Conservation (phyloP, 2,888 invertebrate genomes). For the Mamestra brassicae region DNA sequence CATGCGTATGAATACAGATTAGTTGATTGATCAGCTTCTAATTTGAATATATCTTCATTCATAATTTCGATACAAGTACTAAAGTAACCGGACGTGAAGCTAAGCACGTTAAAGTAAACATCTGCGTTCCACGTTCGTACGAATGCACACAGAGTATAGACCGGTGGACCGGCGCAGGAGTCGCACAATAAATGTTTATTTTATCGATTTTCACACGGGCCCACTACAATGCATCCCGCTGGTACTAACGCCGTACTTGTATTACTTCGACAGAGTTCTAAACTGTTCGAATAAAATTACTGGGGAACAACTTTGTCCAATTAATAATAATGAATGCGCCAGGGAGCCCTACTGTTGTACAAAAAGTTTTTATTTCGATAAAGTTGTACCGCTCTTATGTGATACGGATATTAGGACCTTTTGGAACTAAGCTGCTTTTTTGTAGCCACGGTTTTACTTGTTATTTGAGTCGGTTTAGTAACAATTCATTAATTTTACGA, state of each 20-base stretch:
- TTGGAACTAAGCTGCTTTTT: constrained; percentile 71
- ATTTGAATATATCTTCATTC: constrained; percentile 47
- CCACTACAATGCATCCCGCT: constrained; percentile 80
- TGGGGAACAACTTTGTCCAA: constrained; percentile 85
- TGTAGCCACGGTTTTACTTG: constrained; percentile 77
- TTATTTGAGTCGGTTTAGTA: constrained; percentile 80
- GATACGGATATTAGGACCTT: constrained; percentile 79
- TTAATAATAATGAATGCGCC: constrained; percentile 87
- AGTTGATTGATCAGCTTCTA: constrained; percentile 33
- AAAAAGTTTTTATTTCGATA: constrained; percentile 84
- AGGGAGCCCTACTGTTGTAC: constrained; percentile 81
- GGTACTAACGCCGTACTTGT: constrained; percentile 69
- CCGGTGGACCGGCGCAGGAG: constrained; percentile 64
- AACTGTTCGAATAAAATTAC: constrained; percentile 81
- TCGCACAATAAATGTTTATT: constrained; percentile 87
- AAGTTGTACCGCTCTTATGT: constrained; percentile 81
- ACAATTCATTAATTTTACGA: constrained; percentile 86
- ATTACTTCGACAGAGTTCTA: constrained; percentile 82
- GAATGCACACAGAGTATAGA: constrained; percentile 35
- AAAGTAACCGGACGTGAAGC: constrained; percentile 20
- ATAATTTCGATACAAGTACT: constrained; percentile 18
- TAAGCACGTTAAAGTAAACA: constrained; percentile 47
- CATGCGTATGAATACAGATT: constrained; percentile 47
- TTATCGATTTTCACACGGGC: constrained; percentile 90
- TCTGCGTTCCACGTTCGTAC: constrained; percentile 47